Conservation (phyloP, 2,797 vertebrate genomes). For the Euphonia xanthogaster region DNA sequence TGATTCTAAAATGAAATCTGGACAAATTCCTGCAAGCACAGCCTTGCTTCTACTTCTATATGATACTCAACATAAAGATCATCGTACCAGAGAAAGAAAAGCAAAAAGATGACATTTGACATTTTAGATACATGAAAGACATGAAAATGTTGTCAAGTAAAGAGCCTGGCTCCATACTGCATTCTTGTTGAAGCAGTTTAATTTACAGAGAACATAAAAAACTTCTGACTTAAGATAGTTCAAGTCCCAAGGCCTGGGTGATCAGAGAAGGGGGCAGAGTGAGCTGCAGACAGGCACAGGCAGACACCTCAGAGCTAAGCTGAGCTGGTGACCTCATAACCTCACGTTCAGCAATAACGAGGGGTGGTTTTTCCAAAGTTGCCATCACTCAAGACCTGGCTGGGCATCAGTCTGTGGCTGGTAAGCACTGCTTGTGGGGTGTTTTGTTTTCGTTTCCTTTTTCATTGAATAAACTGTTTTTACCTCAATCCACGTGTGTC, state of each 20-base stretch:
- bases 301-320: neutral
- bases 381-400: neutral
- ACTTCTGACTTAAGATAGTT: slow-evolving; percentile 13
- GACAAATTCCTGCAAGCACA: neutral
- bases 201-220: slow-evolving; percentile 55
- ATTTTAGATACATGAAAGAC: neutral
- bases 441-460: neutral
- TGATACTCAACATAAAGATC: neutral
- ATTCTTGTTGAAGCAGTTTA: slow-evolving; percentile 25
- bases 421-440: fast-evolving
- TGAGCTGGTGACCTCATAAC: neutral
- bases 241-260: neutral
- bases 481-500: neutral
- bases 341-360: neutral
- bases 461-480: neutral
- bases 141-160: neutral
- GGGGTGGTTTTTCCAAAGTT: neutral
- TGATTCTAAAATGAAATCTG: neutral
- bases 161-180: neutral
- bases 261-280: neutral
- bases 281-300: neutral
- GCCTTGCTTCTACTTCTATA: neutral
- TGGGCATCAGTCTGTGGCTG: neutral
- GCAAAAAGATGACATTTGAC: neutral
- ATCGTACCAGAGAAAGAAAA: neutral